These are phyloP conservation scores for Drosophila suzukii DNA, from an alignment of 1,140 invertebrate species.

Conservation along the genomic window DNA sequence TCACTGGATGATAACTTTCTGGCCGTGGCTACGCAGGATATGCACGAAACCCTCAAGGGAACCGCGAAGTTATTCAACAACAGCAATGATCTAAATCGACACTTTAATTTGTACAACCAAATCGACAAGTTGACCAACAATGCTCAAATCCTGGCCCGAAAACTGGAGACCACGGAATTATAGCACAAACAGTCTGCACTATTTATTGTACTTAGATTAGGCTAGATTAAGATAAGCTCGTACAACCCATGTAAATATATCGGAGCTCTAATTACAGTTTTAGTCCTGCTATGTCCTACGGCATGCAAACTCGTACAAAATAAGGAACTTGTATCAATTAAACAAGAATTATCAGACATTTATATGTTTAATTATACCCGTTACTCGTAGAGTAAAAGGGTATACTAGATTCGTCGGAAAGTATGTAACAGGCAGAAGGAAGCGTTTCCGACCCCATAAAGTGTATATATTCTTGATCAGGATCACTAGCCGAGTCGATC, in stretches of 20 bases:
- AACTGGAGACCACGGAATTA: constrained; percentile 93
- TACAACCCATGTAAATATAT: constrained; percentile 52
- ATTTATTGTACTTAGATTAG: constrained; percentile 58
- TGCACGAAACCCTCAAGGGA: constrained; percentile 80
- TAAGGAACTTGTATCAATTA: constrained; percentile 1
- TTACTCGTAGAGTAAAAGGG: too few relatives aligned
- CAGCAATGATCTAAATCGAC: constrained; percentile 86
- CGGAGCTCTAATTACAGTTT: background rate
- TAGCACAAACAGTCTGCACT: constrained; percentile 45
- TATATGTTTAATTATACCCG: background rate
- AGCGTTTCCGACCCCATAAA: too few relatives aligned
- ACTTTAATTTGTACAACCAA: constrained; percentile 88
- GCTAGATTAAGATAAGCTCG: constrained; percentile 11
- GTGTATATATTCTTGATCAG: too few relatives aligned
- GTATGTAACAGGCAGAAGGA: too few relatives aligned
- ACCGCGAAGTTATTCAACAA: constrained; percentile 85
- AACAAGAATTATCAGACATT: background rate
- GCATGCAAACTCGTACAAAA: background rate
- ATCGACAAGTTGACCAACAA: constrained; percentile 87
- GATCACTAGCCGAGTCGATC: too few relatives aligned
- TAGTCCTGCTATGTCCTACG: background rate
- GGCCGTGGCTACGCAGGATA: constrained; percentile 65
- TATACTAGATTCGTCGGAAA: too few relatives aligned
- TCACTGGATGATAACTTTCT: constrained; percentile 93
- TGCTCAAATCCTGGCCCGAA: constrained; percentile 87